These are phyloP conservation scores for Hormaphis cornu DNA, from an alignment of 1,140 invertebrate genomes.

Conservation along the genomic window DNA sequence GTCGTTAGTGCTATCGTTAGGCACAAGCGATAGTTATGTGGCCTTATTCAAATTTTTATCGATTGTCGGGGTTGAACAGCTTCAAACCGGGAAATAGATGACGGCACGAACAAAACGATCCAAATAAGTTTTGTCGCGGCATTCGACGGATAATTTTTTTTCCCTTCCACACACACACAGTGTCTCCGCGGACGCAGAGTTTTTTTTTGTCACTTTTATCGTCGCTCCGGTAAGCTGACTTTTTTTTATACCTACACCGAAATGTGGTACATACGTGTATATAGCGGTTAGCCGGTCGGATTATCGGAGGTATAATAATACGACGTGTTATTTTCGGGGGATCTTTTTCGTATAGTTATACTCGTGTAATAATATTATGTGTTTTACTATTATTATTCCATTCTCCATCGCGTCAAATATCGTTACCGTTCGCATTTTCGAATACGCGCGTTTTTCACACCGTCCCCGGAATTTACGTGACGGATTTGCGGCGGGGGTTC, in stretches of 20 bases:
- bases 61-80: too few relatives aligned
- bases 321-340: not conserved
- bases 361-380: too few relatives aligned
- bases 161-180: not conserved
- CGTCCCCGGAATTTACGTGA: not conserved
- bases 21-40: too few relatives aligned
- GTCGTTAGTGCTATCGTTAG: too few relatives aligned
- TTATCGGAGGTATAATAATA: not conserved
- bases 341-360: conserved; percentile 22
- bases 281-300: not conserved
- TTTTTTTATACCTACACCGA: not conserved
- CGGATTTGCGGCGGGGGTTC: not conserved
- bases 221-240: not conserved
- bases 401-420: conserved; percentile 3
- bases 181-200: not conserved
- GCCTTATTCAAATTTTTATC: too few relatives aligned
- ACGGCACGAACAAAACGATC: too few relatives aligned
- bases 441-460: not conserved
- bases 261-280: too few relatives aligned
- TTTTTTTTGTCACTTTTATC: conserved; percentile 13
- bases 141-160: too few relatives aligned
- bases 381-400: conserved; percentile 28
- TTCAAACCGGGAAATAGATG: too few relatives aligned
- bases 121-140: too few relatives aligned
- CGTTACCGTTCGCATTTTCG: not conserved